These are phyloP conservation scores for Elegia similella DNA, from an alignment of 2,888 invertebrate genomes.

Conservation along the genomic window DNA sequence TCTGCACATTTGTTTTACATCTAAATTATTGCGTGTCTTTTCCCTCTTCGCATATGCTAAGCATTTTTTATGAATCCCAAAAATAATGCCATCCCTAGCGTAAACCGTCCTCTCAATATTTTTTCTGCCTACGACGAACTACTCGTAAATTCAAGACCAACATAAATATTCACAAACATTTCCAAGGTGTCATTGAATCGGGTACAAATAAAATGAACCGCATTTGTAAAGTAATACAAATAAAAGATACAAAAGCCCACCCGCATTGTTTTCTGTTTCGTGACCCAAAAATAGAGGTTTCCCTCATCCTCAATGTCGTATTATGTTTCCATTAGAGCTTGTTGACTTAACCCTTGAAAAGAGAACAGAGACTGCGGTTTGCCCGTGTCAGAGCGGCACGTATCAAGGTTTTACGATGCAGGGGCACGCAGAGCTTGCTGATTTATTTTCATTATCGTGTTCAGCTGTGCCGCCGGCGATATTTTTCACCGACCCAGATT, in stretches of 20 bases:
- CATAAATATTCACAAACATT: slow-evolving; percentile 25
- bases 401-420: slow-evolving; percentile 59
- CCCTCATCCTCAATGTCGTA: slow-evolving; percentile 47
- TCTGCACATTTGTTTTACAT: not conserved
- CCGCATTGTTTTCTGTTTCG: slow-evolving; percentile 61
- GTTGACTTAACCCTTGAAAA: slow-evolving; percentile 65
- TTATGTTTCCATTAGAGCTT: slow-evolving; percentile 66
- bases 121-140: not conserved
- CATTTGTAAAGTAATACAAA: slow-evolving; percentile 52
- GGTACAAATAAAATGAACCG: slow-evolving; percentile 40
- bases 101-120: not conserved
- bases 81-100: not conserved
- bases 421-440: slow-evolving; percentile 46
- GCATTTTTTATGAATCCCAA: not conserved
- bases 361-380: slow-evolving; percentile 44
- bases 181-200: slow-evolving; percentile 28
- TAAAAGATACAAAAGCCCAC: slow-evolving; percentile 52
- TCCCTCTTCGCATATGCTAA: not conserved
- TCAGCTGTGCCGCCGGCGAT: slow-evolving; percentile 46
- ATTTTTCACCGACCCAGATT: slow-evolving; percentile 48
- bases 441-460: slow-evolving; percentile 64
- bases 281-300: slow-evolving; percentile 56
- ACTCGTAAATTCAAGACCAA: slow-evolving; percentile 19
- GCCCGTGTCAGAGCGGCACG: slow-evolving; percentile 39
- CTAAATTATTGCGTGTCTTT: not conserved